Conservation (phyloP, 92 coral and sea anemone species). For the Heliopora coerulea region DNA sequence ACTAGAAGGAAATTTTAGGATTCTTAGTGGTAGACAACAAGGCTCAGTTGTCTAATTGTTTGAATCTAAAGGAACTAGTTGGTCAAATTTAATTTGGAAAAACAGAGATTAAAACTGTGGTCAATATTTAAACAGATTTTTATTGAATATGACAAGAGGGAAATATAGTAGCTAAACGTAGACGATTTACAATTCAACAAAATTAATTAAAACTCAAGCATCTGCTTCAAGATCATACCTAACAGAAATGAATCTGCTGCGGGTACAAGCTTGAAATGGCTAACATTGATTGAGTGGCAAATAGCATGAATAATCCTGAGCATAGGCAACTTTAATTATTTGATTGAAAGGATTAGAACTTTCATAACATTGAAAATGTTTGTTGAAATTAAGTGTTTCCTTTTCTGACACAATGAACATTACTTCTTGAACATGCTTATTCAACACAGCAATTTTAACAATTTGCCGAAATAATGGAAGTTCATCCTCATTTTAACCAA, state of each 20-base stretch:
- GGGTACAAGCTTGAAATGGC: slow-evolving; percentile 41
- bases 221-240: slow-evolving; percentile 49
- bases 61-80: too few relatives aligned
- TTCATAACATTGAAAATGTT: slow-evolving; percentile 54
- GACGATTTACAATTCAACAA: too few relatives aligned
- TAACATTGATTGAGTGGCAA: slow-evolving; percentile 52
- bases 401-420: slow-evolving; percentile 10
- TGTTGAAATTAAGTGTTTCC: slow-evolving; percentile 12
- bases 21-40: too few relatives aligned
- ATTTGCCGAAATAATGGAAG: slow-evolving; percentile 57
- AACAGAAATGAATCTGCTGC: slow-evolving; percentile 38
- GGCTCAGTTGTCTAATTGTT: too few relatives aligned
- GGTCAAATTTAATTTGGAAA: too few relatives aligned
- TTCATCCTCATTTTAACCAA: slow-evolving; percentile 52
- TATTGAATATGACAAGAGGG: too few relatives aligned
- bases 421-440: slow-evolving; percentile 30
- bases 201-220: too few relatives aligned
- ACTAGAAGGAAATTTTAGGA: too few relatives aligned
- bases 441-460: slow-evolving; percentile 48
- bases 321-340: slow-evolving; percentile 45
- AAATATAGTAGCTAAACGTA: too few relatives aligned
- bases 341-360: slow-evolving; percentile 47
- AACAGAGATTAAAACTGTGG: too few relatives aligned
- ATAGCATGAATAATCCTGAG: slow-evolving; percentile 53
- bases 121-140: too few relatives aligned